Percentiles rank a stretch among this genome's conserved stretches.
Evolutionary conservation across 2,888 invertebrate genomes (phyloP).

Genomic region (Rhingia campestris): DNA sequence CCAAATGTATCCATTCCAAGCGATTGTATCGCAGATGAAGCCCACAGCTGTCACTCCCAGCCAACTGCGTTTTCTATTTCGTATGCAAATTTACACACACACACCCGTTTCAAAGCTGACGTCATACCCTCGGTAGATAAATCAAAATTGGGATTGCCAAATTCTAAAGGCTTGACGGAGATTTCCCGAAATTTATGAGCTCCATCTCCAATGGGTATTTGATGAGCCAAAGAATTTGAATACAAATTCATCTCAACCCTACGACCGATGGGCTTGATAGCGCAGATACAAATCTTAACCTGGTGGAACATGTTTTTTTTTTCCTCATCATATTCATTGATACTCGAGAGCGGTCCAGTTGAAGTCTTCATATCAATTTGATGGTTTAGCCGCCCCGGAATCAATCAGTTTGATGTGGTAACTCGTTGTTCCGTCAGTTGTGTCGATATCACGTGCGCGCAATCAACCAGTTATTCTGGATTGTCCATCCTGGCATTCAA

Average conservation of each 20-base stretch:
- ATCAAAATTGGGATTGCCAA: slow-evolving; percentile 47
- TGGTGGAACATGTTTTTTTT: neutral
- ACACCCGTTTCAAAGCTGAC: slow-evolving; percentile 3
- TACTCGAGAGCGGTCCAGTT: slow-evolving; percentile 9
- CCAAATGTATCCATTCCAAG: slow-evolving; percentile 32
- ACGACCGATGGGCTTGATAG: neutral
- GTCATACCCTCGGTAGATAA: slow-evolving; percentile 26
- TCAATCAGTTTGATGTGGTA: slow-evolving; percentile 21
- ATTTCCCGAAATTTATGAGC: slow-evolving; percentile 24
- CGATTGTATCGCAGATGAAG: slow-evolving; percentile 30
- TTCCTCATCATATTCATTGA: neutral
- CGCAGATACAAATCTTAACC: too few species aligned
- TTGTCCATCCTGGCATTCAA: slow-evolving; percentile 1
- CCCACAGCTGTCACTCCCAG: slow-evolving; percentile 14
- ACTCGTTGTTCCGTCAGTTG: slow-evolving; percentile 7
- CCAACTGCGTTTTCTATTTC: slow-evolving; percentile 39
- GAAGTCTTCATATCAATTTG: slow-evolving; percentile 21
- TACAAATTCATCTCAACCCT: neutral
- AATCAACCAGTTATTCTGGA: slow-evolving; percentile 49
- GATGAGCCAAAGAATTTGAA: slow-evolving; percentile 25
- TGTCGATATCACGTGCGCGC: slow-evolving; percentile 10
- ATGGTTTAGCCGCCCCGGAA: slow-evolving; percentile 1
- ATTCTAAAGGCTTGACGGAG: slow-evolving; percentile 31
- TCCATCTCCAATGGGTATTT: slow-evolving; percentile 6
- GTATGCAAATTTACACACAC: slow-evolving; percentile 14